Evolutionary conservation across 2,113 vertebrate species (phyloP).

Genomic region (Embiotoca jacksoni): DNA sequence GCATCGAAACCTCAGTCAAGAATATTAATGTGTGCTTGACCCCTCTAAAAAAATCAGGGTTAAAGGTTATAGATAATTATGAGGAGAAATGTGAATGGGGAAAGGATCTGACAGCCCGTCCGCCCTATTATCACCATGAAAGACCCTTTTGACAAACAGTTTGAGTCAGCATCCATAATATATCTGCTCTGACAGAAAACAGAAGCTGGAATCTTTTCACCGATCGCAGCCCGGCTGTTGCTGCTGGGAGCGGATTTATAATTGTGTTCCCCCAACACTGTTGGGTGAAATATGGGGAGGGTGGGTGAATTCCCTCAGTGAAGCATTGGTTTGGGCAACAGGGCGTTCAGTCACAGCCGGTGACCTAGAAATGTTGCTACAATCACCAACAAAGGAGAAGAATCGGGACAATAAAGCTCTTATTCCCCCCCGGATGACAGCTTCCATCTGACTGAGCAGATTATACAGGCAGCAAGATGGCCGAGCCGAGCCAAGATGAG

Average conservation of each 20-base stretch:
- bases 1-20: not conserved
- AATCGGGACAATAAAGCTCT: slow-evolving; percentile 68
- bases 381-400: slow-evolving; percentile 61
- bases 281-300: slow-evolving; percentile 30
- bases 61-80: slow-evolving; percentile 43
- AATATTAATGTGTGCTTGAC: slow-evolving; percentile 24
- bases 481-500: slow-evolving; percentile 20
- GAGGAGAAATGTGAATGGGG: slow-evolving; percentile 27
- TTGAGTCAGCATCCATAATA: slow-evolving; percentile 50
- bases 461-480: slow-evolving; percentile 45
- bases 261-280: slow-evolving; percentile 34
- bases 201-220: slow-evolving; percentile 38
- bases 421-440: slow-evolving; percentile 42
- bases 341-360: slow-evolving; percentile 60
- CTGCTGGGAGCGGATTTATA: slow-evolving; percentile 41
- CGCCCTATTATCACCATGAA: slow-evolving; percentile 53
- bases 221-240: slow-evolving; percentile 37
- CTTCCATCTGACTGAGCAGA: slow-evolving; percentile 55
- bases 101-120: slow-evolving; percentile 26
- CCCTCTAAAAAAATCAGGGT: slow-evolving; percentile 3
- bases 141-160: slow-evolving; percentile 32
- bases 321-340: slow-evolving; percentile 52
- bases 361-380: slow-evolving; percentile 74
- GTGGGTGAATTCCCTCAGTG: slow-evolving; percentile 32
- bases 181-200: slow-evolving; percentile 48